phyloP scores from a whole-genome alignment of 2,113 vertebrate genomes.

The Abramis brama region DNA sequence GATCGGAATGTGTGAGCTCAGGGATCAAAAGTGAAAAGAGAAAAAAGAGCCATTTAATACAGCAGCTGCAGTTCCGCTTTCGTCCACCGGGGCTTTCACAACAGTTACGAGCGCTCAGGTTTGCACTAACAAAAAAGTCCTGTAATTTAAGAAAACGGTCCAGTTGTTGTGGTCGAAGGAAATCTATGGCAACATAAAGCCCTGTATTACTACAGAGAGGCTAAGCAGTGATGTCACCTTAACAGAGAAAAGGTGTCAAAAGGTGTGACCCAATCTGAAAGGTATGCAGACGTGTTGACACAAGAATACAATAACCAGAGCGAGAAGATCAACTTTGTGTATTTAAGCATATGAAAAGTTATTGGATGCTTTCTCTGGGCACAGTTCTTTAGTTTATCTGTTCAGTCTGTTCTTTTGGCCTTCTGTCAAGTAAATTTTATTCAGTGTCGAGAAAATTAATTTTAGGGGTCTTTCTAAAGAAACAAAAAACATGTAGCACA shows the following conservation, averaged over 20 bases:
- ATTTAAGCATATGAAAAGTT: neutral
- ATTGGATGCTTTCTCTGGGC: too few species aligned
- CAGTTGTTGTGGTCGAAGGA: neutral
- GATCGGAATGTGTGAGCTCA: slow-evolving; percentile 36
- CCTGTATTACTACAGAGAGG: neutral
- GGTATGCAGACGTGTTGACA: slow-evolving; percentile 37
- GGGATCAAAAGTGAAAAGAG: slow-evolving; percentile 31
- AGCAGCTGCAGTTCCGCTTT: neutral
- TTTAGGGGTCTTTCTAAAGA: too few species aligned
- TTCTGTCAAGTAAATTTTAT: too few species aligned
- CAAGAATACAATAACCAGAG: slow-evolving; percentile 9
- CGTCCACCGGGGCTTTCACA: neutral
- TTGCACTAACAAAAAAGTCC: neutral
- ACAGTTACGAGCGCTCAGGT: neutral
- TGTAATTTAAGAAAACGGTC: neutral
- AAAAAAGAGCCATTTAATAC: neutral
- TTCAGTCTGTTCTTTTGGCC: too few species aligned
- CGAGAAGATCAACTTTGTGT: neutral
- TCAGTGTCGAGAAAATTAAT: too few species aligned
- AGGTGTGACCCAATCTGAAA: slow-evolving; percentile 13
- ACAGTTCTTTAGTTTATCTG: too few species aligned
- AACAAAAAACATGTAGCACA: too few species aligned
- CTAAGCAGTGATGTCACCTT: slow-evolving; percentile 12
- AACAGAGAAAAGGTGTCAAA: slow-evolving; percentile 3
- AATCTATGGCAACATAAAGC: neutral